Percentiles rank a stretch among this genome's conserved stretches.
Conservation (phyloP, 2,888 invertebrate species). For the Sericinus montela region DNA sequence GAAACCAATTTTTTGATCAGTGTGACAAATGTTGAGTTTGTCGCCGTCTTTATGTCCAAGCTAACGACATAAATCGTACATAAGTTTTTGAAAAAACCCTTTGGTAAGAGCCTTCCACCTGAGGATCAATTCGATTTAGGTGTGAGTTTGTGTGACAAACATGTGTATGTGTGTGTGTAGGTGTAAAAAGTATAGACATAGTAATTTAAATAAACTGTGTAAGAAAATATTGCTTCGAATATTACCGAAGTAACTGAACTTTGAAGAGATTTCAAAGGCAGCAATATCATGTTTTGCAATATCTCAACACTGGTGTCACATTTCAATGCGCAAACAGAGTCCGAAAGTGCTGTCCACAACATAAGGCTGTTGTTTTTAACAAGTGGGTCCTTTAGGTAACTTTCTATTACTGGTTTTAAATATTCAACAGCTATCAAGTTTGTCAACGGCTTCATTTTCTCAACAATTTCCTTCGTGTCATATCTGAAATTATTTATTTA, state of each 20-base stretch:
- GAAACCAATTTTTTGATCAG: no score
- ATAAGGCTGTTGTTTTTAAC: constrained; percentile 33
- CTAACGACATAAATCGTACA: no score
- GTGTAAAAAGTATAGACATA: no score
- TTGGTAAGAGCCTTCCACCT: no score
- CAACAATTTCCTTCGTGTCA: constrained; percentile 27
- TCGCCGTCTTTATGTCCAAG: no score
- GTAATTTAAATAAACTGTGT: no score
- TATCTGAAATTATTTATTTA: constrained; percentile 37
- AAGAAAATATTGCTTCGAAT: constrained; percentile 12
- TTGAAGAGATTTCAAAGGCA: constrained; percentile 49
- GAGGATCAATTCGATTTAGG: no score
- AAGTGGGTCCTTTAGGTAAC: constrained; percentile 32
- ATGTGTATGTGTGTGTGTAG: no score
- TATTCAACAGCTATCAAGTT: constrained; percentile 32
- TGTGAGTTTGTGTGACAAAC: no score
- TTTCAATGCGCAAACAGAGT: constrained; percentile 32
- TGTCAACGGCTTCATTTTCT: constrained; percentile 35
- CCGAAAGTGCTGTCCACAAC: constrained; percentile 50
- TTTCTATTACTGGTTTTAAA: constrained; percentile 22
- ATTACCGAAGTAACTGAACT: constrained; percentile 40
- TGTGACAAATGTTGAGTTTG: no score
- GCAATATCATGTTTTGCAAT: constrained; percentile 36
- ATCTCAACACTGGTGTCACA: constrained; percentile 22
- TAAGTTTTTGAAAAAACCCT: no score